Evolutionary conservation across 2,113 vertebrate genomes (phyloP).

Genomic region (Rhabdornis inornatus): DNA sequence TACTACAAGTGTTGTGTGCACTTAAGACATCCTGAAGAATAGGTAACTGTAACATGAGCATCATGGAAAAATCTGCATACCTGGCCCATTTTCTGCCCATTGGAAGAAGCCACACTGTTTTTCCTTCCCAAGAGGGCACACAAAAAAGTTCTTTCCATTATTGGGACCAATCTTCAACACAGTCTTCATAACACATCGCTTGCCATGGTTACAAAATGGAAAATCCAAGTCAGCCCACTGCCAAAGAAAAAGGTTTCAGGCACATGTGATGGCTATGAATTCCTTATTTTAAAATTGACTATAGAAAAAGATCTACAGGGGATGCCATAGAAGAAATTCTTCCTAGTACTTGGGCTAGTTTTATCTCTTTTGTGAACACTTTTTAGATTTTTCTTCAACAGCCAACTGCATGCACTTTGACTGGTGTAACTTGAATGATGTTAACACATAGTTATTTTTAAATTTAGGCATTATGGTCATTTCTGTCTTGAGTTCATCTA

Average conservation of each 20-base stretch:
- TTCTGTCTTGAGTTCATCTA: background rate
- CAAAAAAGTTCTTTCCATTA: conserved; percentile 89
- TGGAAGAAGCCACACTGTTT: conserved; percentile 92
- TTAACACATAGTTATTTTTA: background rate
- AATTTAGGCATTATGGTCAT: background rate
- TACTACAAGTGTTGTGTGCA: background rate
- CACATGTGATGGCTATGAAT: background rate
- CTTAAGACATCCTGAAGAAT: background rate
- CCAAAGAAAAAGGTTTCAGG: conserved; percentile 3
- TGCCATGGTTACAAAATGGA: conserved; percentile 86
- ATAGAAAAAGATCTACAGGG: background rate
- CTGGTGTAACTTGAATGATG: background rate
- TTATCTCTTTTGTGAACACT: background rate
- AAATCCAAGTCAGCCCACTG: conserved; percentile 94
- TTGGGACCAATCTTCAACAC: conserved; percentile 92
- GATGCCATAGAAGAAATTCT: background rate
- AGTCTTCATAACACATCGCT: conserved; percentile 83
- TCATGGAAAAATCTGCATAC: conserved; percentile 64
- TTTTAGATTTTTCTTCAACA: background rate
- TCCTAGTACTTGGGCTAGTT: background rate
- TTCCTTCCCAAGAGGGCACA: conserved; percentile 79
- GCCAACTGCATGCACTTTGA: background rate
- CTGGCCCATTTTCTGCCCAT: conserved; percentile 78
- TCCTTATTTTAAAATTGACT: background rate
- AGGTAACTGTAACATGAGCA: conserved; percentile 5